Conservation (phyloP, 2,113 vertebrate genomes). For the Oncorhynchus gorbuscha region DNA sequence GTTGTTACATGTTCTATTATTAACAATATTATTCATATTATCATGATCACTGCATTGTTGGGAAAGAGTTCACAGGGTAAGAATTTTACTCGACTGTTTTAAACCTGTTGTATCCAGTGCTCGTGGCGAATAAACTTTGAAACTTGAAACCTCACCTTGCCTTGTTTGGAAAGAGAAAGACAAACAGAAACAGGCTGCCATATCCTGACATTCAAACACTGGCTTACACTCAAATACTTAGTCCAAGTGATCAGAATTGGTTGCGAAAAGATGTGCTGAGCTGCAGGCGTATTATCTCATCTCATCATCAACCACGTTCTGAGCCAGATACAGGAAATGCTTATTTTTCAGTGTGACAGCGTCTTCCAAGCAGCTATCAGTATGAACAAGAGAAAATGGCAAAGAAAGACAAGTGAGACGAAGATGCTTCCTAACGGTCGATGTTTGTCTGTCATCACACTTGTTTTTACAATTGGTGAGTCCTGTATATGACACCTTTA, state of each 20-base stretch:
- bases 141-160: no score
- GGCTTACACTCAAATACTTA: no score
- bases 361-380: not conserved
- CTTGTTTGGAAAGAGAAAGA: not conserved
- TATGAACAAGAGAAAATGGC: not conserved
- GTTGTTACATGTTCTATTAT: no score
- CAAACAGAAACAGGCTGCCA: not conserved
- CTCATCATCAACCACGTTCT: slow-evolving; percentile 31
- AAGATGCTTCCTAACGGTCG: slow-evolving; percentile 2
- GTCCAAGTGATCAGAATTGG: not conserved
- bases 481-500: not conserved
- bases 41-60: no score
- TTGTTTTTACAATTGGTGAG: slow-evolving; percentile 61
- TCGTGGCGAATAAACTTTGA: no score
- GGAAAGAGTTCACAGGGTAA: no score
- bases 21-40: no score
- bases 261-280: not conserved
- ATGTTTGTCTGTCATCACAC: slow-evolving; percentile 22
- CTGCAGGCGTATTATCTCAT: slow-evolving; percentile 20
- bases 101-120: no score
- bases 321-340: slow-evolving; percentile 58
- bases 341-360: slow-evolving; percentile 10
- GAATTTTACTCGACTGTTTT: no score
- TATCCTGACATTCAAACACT: no score
- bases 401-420: slow-evolving; percentile 9